Evolutionary conservation across 2,113 vertebrate genomes (phyloP), one percentile per base, ranked within the genome.

Genomic region (Hippocampus barbouri): DNA sequence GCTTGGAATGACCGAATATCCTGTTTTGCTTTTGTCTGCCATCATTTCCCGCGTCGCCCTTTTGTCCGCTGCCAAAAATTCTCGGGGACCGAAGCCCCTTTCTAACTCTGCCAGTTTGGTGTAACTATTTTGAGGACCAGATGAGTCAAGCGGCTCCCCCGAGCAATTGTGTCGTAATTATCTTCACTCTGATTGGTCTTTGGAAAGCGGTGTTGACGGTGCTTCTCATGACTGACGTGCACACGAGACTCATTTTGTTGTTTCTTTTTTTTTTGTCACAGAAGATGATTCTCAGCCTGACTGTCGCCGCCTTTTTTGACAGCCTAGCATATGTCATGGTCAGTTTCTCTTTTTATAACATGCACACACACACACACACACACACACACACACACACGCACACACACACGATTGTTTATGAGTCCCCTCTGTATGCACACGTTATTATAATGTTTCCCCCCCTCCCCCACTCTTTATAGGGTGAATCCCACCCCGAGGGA

Each of bases 201-300:
- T 47, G 64, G 64, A 66, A 66, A 66, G 41, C 43, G 23, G 64
- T 25, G 64, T 27, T 66, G 41, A 65, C 41, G 8, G 41, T 18
- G 20, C n/a, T 41, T 45, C 40, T 45, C 40, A 27, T 14, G 20
- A 25, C 40, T 12, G 11, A 43, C 40, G 63, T 65, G 23, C 41
- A 25, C 43, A 10, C 8, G 41, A 18, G 41, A 66, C 64, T 66
- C 64, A 66, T 65, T 65, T 83, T 79, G 64, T 66, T 20, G 43
- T 45, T 45, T 34, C 3, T 63, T 43, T 70, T 66, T 73, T 16
- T 81, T 79, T 60, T 76, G 21, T 66, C 59, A 15, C 84, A 94
- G 93, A 94, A 94, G 83, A 94, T 94, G 92, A 92, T 94, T 72
- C 86, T 93, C 54, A 90, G 92, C 87, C 84, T 94, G 82, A 92